Percentiles rank a stretch among this genome's conserved stretches.
These are phyloP conservation scores for Ctenochaetus hawaiiensis DNA, from an alignment of 2,797 vertebrate species.

Conservation along the genomic window DNA sequence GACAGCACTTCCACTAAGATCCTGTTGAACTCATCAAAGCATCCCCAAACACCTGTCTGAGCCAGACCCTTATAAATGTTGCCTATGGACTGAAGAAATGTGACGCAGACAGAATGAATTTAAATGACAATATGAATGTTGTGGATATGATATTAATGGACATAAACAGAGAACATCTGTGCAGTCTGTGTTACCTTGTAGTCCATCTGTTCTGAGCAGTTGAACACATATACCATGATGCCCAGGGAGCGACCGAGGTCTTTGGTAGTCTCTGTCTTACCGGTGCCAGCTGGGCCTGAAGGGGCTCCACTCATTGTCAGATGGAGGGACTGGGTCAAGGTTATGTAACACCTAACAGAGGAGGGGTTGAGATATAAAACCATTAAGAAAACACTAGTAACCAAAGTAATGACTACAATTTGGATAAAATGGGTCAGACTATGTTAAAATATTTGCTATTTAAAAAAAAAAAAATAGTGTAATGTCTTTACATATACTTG, in stretches of 20 bases:
- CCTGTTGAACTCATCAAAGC: slow-evolving; percentile 87
- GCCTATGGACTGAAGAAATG: slow-evolving; percentile 79
- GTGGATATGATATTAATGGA: not conserved
- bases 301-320: slow-evolving; percentile 84
- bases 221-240: slow-evolving; percentile 89
- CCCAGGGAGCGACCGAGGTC: slow-evolving; percentile 88
- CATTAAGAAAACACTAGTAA: not conserved
- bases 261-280: slow-evolving; percentile 88
- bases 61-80: slow-evolving; percentile 88
- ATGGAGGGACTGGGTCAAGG: slow-evolving; percentile 82
- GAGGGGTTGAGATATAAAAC: not conserved
- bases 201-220: slow-evolving; percentile 90
- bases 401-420: not conserved
- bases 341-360: slow-evolving; percentile 86
- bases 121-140: not conserved
- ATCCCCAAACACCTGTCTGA: slow-evolving; percentile 85
- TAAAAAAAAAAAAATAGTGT: not conserved
- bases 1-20: slow-evolving; percentile 87
- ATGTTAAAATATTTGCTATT: not conserved
- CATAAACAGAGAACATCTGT: not conserved
- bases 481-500: not conserved
- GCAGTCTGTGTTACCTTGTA: slow-evolving; percentile 79
- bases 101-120: slow-evolving; percentile 10
- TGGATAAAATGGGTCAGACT: not conserved
- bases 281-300: slow-evolving; percentile 83